These are phyloP conservation scores for Pycnomerus fuliginosus DNA, from an alignment of 2,888 invertebrate species.

Conservation along the genomic window DNA sequence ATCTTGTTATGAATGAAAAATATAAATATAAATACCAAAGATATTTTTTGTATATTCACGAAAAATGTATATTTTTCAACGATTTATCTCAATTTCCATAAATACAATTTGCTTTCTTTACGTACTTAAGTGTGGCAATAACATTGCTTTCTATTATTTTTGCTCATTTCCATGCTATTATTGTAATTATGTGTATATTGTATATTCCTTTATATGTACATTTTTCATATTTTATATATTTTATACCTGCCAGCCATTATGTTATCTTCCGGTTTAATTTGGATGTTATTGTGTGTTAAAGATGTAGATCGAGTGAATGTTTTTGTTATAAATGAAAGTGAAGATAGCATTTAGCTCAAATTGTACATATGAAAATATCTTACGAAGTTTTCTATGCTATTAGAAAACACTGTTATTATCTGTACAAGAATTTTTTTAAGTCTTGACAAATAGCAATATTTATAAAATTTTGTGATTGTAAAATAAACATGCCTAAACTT, in stretches of 20 bases:
- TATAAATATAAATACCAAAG: slow-evolving; percentile 49
- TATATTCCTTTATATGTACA: slow-evolving; percentile 38
- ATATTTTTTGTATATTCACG: slow-evolving; percentile 51
- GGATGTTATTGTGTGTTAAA: slow-evolving; percentile 29
- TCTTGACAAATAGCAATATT: slow-evolving; percentile 54
- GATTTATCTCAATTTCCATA: slow-evolving; percentile 4
- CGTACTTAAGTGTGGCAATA: slow-evolving; percentile 22
- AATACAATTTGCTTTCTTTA: slow-evolving; percentile 3
- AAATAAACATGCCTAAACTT: slow-evolving; percentile 47
- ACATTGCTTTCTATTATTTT: slow-evolving; percentile 29
- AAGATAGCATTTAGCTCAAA: slow-evolving; percentile 48
- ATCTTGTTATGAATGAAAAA: slow-evolving; percentile 47
- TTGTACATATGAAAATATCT: slow-evolving; percentile 51
- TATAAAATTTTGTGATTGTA: slow-evolving; percentile 55
- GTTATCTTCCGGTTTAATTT: slow-evolving; percentile 27
- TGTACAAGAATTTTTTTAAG: slow-evolving; percentile 52
- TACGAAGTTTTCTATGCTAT: slow-evolving; percentile 51
- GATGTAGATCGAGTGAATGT: slow-evolving; percentile 26
- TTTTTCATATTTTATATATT: slow-evolving; percentile 27
- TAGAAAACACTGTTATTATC: slow-evolving; percentile 52
- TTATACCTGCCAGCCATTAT: slow-evolving; percentile 25
- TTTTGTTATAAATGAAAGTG: slow-evolving; percentile 26
- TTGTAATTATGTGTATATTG: slow-evolving; percentile 37
- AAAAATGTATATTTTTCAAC: slow-evolving; percentile 48
- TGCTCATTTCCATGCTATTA: slow-evolving; percentile 31